These are phyloP conservation scores for Zelleria hepariella DNA, from an alignment of 2,888 invertebrate genomes.

Conservation along the genomic window DNA sequence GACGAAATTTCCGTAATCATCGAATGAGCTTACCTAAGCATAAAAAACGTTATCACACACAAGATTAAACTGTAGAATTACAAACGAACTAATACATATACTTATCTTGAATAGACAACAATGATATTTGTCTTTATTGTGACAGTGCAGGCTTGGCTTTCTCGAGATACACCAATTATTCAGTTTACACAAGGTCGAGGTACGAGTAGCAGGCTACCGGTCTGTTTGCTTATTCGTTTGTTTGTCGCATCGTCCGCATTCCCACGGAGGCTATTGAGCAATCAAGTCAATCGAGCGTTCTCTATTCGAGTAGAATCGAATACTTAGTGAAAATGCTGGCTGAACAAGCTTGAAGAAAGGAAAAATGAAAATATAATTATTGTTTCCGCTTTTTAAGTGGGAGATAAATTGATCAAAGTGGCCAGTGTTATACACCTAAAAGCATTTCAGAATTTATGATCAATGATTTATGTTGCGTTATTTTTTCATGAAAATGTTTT, in stretches of 20 bases:
- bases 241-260: constrained; percentile 12
- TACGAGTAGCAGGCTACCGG: constrained; percentile 30
- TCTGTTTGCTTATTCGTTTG: constrained; percentile 27
- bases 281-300: background rate
- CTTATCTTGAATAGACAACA: background rate
- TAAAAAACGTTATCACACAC: too few species aligned
- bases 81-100: too few species aligned
- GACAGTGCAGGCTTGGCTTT: background rate
- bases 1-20: too few species aligned
- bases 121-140: constrained; percentile 11
- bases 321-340: background rate
- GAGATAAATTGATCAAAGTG: background rate
- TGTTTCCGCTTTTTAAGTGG: background rate
- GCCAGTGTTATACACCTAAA: background rate
- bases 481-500: constrained; percentile 23
- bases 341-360: background rate
- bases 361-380: background rate
- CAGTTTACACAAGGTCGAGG: constrained; percentile 32
- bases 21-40: too few species aligned
- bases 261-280: background rate
- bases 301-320: background rate
- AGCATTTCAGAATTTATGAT: constrained; percentile 47
- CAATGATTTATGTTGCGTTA: constrained; percentile 63
- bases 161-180: constrained; percentile 28
- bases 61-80: too few species aligned